A percentile compares a stretch with the other conserved stretches of the same genome.
Evolutionary conservation across 2,797 vertebrate species (phyloP).

Genomic region (Rhincodon typus): DNA sequence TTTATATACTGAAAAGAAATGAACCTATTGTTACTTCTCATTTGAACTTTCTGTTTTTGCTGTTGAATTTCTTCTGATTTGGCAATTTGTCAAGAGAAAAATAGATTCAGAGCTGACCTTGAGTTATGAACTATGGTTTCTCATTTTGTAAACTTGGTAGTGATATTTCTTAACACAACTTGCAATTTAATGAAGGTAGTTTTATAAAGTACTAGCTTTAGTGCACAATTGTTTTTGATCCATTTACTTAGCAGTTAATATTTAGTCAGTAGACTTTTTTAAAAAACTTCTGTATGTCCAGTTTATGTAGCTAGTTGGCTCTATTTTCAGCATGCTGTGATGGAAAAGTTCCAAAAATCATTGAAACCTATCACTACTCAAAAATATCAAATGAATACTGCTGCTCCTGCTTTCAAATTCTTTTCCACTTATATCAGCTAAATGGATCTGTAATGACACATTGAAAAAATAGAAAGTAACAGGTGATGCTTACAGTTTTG

Average conservation of each 20-base stretch:
- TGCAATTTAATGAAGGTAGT: not conserved
- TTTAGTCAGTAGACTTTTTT: not conserved
- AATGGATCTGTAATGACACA: not conserved
- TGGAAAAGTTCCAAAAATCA: not conserved
- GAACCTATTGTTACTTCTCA: not conserved
- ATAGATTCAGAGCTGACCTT: not conserved
- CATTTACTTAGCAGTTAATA: not conserved
- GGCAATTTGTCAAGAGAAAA: not conserved
- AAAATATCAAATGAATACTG: not conserved
- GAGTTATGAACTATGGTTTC: not conserved
- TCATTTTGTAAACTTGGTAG: not conserved
- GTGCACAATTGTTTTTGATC: not conserved
- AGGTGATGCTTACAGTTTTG: not conserved
- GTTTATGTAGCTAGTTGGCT: not conserved
- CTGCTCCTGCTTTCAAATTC: constrained; percentile 2
- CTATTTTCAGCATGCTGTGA: not conserved
- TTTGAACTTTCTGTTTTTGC: not conserved
- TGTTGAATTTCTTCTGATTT: not conserved
- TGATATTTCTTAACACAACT: not conserved
- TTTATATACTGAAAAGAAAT: not conserved
- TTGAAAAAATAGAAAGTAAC: not conserved
- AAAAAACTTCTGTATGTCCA: not conserved
- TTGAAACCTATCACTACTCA: constrained; percentile 16
- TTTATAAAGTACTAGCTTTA: not conserved
- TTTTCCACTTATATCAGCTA: not conserved